Evolutionary conservation across 1,140 invertebrate genomes (phyloP).

Genomic region (Apis florea): DNA sequence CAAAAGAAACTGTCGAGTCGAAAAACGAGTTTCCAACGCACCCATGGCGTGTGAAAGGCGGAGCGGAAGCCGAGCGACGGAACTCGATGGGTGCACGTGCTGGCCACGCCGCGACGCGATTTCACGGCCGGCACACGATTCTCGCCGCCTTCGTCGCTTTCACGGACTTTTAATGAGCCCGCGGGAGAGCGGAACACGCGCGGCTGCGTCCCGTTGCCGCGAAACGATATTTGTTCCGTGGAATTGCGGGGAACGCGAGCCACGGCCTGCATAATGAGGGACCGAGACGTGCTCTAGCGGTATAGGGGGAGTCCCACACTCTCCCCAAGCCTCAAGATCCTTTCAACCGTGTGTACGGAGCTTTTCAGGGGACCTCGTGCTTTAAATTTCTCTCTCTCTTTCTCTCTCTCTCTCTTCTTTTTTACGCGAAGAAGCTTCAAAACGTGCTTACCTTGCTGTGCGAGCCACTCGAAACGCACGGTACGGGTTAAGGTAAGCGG

Average conservation of each 20-base stretch:
- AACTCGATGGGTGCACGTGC: slow-evolving; percentile 4
- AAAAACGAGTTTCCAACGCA: not conserved
- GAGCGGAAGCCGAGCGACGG: slow-evolving; percentile 6
- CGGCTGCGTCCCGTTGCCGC: not conserved
- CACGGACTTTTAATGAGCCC: slow-evolving; percentile 43
- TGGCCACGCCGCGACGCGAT: slow-evolving; percentile 9
- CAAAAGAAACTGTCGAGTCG: not conserved
- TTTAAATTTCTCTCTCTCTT: not conserved
- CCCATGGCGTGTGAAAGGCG: not conserved
- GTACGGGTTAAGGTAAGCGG: not conserved
- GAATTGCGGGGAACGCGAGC: slow-evolving; percentile 26
- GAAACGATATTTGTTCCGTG: slow-evolving; percentile 46
- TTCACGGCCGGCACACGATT: slow-evolving; percentile 34
- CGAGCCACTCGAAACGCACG: not conserved
- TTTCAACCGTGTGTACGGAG: slow-evolving; percentile 2
- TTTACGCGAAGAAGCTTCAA: slow-evolving; percentile 3
- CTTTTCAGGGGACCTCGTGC: slow-evolving; percentile 7
- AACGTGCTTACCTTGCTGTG: slow-evolving; percentile 10
- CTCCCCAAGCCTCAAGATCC: slow-evolving; percentile 10
- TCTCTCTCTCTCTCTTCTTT: not conserved
- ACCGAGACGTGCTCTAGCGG: slow-evolving; percentile 18
- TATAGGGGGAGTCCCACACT: not conserved
- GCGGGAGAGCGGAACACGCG: slow-evolving; percentile 12
- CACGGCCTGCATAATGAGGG: slow-evolving; percentile 30
- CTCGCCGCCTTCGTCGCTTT: slow-evolving; percentile 6